phyloP scores from a whole-genome alignment of 2,113 vertebrate species.

The human (Homo sapiens) region DNA sequence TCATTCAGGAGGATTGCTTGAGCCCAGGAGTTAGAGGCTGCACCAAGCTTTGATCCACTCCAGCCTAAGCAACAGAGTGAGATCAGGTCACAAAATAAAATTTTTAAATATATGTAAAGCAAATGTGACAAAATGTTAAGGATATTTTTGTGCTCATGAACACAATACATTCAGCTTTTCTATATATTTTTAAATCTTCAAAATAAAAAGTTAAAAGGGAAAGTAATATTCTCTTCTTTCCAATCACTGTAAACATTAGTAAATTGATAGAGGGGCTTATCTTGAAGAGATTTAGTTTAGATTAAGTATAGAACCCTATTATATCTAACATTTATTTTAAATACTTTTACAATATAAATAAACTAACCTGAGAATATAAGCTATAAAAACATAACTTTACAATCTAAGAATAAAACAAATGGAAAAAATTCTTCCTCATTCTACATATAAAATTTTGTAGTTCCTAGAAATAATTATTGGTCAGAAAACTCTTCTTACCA shows the following conservation, averaged over 20 bases:
- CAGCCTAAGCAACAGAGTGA: not conserved
- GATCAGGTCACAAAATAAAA: not conserved
- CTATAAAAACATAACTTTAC: not conserved
- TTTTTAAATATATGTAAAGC: not conserved
- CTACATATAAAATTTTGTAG: not conserved
- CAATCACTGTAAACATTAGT: not conserved
- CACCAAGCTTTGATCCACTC: not conserved
- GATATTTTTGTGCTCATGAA: not conserved
- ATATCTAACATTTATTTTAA: not conserved
- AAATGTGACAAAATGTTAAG: not conserved
- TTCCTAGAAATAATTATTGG: not conserved
- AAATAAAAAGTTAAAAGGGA: not conserved
- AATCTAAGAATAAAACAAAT: not conserved
- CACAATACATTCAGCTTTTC: not conserved
- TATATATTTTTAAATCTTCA: not conserved
- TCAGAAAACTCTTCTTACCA: not conserved
- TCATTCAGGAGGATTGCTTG: not conserved
- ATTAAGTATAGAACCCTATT: not conserved
- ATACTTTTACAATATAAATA: not conserved
- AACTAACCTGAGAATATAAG: not conserved
- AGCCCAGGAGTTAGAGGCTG: not conserved
- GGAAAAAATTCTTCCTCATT: not conserved
- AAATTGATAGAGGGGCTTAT: not conserved
- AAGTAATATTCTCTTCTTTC: not conserved
- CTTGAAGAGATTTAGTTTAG: not conserved